Conservation (phyloP, 2,888 invertebrate genomes). For the Tupiocoris notatus region DNA sequence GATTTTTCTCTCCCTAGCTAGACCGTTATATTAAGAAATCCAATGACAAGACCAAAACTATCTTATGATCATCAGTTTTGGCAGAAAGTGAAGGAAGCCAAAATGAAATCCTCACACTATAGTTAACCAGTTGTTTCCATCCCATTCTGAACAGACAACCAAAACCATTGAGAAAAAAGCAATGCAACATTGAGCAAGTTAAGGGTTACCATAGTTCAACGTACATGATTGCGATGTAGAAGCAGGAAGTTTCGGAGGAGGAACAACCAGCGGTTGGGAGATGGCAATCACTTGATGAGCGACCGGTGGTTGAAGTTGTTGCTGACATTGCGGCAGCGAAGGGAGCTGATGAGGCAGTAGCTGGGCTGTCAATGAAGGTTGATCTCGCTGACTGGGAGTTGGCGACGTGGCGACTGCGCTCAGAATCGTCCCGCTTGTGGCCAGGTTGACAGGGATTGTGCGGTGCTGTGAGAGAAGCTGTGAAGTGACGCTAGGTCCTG, state of each 20-base stretch:
- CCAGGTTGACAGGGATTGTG: conserved; percentile 59
- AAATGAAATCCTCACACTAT: no score
- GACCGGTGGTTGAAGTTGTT: conserved; percentile 6
- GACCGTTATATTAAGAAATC: no score
- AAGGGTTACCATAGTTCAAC: no score
- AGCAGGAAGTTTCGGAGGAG: conserved; percentile 18
- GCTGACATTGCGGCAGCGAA: conserved; percentile 9
- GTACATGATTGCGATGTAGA: conserved; percentile 28
- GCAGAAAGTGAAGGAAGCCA: no score
- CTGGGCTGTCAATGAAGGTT: not conserved
- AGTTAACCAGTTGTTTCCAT: no score
- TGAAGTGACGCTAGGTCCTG: conserved; percentile 47
- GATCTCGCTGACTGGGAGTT: conserved; percentile 3
- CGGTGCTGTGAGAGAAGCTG: conserved; percentile 54
- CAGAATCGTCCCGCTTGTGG: conserved; percentile 50
- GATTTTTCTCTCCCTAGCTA: no score
- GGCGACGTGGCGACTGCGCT: conserved; percentile 8
- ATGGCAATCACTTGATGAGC: conserved; percentile 12
- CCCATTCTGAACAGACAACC: no score
- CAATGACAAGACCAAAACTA: no score
- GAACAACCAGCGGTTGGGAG: conserved; percentile 3
- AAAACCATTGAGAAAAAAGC: no score
- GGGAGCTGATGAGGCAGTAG: conserved; percentile 29
- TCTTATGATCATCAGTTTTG: no score
- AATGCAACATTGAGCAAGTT: no score